phyloP scores from a whole-genome alignment of 1,140 invertebrate species.

The Protaetia brevitarsis region DNA sequence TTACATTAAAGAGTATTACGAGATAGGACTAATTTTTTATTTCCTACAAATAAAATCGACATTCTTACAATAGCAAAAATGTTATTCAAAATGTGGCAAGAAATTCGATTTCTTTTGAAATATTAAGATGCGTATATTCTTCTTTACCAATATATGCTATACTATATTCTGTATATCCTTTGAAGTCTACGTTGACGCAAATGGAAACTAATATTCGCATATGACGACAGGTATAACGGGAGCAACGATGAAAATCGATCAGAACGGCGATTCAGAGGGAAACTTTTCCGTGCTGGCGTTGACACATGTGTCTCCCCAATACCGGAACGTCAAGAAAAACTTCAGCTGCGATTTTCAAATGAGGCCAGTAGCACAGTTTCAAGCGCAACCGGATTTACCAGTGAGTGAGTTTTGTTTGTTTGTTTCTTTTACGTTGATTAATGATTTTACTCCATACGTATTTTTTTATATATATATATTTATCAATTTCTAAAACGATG shows the following conservation, averaged over 20 bases:
- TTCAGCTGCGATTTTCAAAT: constrained; percentile 71
- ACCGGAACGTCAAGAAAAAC: constrained; percentile 52
- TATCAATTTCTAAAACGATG: too few species aligned
- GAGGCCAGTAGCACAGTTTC: constrained; percentile 78
- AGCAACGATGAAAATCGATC: constrained; percentile 83
- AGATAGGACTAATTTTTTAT: too few species aligned
- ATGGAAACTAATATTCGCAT: too few species aligned
- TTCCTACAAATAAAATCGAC: too few species aligned
- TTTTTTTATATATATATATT: too few species aligned
- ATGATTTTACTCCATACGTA: background rate
- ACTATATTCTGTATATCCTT: background rate
- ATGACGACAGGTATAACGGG: constrained; percentile 88
- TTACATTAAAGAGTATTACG: too few species aligned
- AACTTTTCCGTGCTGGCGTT: constrained; percentile 92
- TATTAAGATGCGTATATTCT: too few species aligned
- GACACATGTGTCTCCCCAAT: constrained; percentile 52
- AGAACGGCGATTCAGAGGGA: constrained; percentile 92
- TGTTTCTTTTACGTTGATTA: constrained; percentile 23
- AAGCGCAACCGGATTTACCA: constrained; percentile 61
- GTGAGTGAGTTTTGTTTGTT: constrained; percentile 63
- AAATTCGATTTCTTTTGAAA: background rate
- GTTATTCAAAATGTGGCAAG: background rate
- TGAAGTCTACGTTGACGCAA: too few species aligned
- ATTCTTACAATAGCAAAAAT: too few species aligned
- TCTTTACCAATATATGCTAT: background rate